Evolutionary conservation across 64 coral and sea anemone species (phyloP).

Genomic region (Catalaphyllia jardinei): DNA sequence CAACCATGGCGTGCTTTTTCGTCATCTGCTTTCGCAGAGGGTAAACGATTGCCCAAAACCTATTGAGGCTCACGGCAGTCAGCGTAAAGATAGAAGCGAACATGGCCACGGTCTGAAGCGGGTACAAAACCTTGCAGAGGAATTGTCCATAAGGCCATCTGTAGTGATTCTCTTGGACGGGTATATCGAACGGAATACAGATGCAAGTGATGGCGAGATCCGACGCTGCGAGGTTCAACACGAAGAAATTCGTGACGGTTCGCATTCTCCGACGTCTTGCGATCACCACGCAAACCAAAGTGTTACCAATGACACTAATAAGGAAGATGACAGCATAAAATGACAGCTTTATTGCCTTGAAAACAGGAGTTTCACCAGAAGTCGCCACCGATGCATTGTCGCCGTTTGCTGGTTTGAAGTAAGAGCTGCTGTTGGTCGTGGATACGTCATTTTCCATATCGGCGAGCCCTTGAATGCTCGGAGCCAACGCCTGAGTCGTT

Average conservation of each 20-base stretch:
- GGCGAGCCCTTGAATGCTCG: not conserved
- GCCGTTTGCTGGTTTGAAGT: not conserved
- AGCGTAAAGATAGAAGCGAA: slow-evolving; percentile 88
- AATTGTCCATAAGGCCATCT: slow-evolving; percentile 81
- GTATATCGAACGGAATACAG: slow-evolving; percentile 96
- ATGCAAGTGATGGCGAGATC: slow-evolving; percentile 88
- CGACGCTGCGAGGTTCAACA: slow-evolving; percentile 90
- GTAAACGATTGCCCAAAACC: slow-evolving; percentile 91
- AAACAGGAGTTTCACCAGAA: slow-evolving; percentile 53
- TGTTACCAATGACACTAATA: slow-evolving; percentile 86
- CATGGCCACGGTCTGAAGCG: slow-evolving; percentile 91
- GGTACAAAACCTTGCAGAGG: slow-evolving; percentile 86
- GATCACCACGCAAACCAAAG: slow-evolving; percentile 84
- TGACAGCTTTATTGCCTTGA: slow-evolving; percentile 79
- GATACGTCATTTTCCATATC: not conserved
- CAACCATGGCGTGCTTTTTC: slow-evolving; percentile 51
- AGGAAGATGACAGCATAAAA: slow-evolving; percentile 86
- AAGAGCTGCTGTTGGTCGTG: not conserved
- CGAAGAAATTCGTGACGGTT: slow-evolving; percentile 97
- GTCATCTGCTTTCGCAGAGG: slow-evolving; percentile 86
- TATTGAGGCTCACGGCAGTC: slow-evolving; percentile 85
- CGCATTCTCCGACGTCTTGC: slow-evolving; percentile 78
- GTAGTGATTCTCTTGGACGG: slow-evolving; percentile 84
- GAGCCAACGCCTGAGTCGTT: not conserved
- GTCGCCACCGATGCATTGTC: not conserved